Evolutionary conservation across 2,797 vertebrate species (phyloP).

Genomic region (Calcarius lapponicus): DNA sequence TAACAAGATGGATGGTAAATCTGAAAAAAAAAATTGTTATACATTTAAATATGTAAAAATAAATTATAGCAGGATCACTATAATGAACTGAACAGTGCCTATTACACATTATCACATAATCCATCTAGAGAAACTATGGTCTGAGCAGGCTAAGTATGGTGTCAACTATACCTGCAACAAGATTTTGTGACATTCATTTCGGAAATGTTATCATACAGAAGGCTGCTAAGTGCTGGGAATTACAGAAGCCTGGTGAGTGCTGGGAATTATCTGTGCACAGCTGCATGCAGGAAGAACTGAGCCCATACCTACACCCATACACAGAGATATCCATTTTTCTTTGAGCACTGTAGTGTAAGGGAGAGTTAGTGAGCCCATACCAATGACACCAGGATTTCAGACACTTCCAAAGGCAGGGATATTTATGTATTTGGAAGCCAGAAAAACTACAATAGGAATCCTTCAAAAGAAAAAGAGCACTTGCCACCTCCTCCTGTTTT

Average conservation of each 20-base stretch:
- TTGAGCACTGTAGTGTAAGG: not conserved
- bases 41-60: not conserved
- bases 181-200: not conserved
- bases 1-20: conserved; percentile 98
- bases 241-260: not conserved
- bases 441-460: not conserved
- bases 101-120: not conserved
- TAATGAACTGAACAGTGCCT: not conserved
- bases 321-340: not conserved
- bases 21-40: conserved; percentile 70
- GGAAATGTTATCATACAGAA: not conserved
- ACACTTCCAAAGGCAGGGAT: not conserved
- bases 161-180: not conserved
- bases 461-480: not conserved
- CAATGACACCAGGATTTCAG: not conserved
- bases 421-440: not conserved
- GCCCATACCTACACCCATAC: not conserved
- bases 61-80: not conserved
- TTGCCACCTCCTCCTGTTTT: too few relatives aligned
- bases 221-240: not conserved
- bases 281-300: not conserved
- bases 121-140: not conserved
- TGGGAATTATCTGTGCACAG: not conserved
- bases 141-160: not conserved
- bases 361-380: not conserved